Evolutionary conservation across 1,140 invertebrate genomes (phyloP), one percentile per base, ranked within the genome.

Genomic region (Probaryconus sp.): DNA sequence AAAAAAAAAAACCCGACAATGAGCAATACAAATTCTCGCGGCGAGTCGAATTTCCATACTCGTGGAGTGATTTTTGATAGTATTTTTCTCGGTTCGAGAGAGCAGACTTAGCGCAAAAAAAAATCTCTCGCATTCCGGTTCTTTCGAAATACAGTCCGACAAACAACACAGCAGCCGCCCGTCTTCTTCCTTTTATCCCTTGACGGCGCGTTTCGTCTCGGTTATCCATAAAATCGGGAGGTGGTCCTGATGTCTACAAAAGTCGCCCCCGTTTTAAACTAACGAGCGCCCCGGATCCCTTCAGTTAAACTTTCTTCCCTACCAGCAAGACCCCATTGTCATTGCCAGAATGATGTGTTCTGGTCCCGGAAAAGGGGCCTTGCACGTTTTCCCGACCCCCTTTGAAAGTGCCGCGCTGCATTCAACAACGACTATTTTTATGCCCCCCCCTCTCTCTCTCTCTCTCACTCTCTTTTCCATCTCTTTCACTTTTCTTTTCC

Each of bases 111-210:
- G n/a, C 13, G 56, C 50, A 58, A 51, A 69, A 75, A 50, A 75
- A 72, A 73, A 73, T 64, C 42, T 61, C 61, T 61, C 64, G 53
- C 68, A 69, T 73, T 67, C 69, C 64, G 60, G 55, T 72, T 64
- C 53, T 78, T 78, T 76, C 67, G 68, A 76, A 78, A 76, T n/a
- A n/a, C 55, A 65, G 61, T 37, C 76, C 73, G 77, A 72, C 73
- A 67, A 69, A 72, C 69, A 61, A 73, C 69, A 64, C 58, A 61
- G 55, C 75, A 67, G 60, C 64, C 65, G 68, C 31, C 47, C 47
- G 53, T 72, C 47, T 13, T 53, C 69, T 76, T 78, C 69, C 73
- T 65, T 78, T 78, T 76, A 69, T 76, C 38, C 69, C 63, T 76
- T 76, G 71, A 76, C 68, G 69, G 60, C 63, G 63, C 72, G 61